These are phyloP conservation scores for Drosophila peninsularis DNA, from an alignment of 2,888 invertebrate genomes.

Conservation along the genomic window DNA sequence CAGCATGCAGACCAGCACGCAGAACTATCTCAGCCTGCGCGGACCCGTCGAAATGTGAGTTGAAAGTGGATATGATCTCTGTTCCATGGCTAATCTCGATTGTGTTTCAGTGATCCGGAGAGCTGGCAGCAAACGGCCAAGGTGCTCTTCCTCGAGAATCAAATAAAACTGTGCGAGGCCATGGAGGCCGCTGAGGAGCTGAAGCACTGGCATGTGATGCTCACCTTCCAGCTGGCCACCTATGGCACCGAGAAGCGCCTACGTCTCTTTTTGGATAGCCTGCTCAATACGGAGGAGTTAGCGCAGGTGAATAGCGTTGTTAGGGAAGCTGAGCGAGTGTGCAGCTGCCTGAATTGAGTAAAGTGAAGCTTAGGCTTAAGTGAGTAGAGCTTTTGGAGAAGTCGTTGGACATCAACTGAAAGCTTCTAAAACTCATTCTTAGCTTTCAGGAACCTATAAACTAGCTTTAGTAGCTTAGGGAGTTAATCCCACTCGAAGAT, in stretches of 20 bases:
- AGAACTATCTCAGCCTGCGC: slow-evolving; percentile 72
- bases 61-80: neutral
- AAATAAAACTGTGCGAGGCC: slow-evolving; percentile 83
- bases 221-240: slow-evolving; percentile 83
- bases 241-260: slow-evolving; percentile 82
- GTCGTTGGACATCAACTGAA: too few species aligned
- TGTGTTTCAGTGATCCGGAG: slow-evolving; percentile 67
- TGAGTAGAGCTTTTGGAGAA: neutral
- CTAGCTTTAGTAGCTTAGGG: neutral
- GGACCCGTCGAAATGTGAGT: slow-evolving; percentile 72
- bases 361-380: neutral
- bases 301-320: slow-evolving; percentile 28
- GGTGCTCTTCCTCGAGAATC: slow-evolving; percentile 84
- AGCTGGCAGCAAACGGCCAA: slow-evolving; percentile 84
- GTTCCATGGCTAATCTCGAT: neutral
- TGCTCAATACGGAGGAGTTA: slow-evolving; percentile 85
- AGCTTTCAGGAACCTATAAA: too few species aligned
- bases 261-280: slow-evolving; percentile 82
- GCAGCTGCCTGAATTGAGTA: too few species aligned
- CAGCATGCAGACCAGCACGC: slow-evolving; percentile 82
- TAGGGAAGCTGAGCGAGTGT: too few species aligned
- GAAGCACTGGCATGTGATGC: slow-evolving; percentile 84
- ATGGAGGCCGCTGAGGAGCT: slow-evolving; percentile 83
- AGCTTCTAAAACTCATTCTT: too few species aligned
- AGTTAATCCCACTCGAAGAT: neutral